Percentiles rank a stretch among this genome's conserved stretches.
phyloP scores from a whole-genome alignment of 2,797 vertebrate species.

The Semaprochilodus insignis region DNA sequence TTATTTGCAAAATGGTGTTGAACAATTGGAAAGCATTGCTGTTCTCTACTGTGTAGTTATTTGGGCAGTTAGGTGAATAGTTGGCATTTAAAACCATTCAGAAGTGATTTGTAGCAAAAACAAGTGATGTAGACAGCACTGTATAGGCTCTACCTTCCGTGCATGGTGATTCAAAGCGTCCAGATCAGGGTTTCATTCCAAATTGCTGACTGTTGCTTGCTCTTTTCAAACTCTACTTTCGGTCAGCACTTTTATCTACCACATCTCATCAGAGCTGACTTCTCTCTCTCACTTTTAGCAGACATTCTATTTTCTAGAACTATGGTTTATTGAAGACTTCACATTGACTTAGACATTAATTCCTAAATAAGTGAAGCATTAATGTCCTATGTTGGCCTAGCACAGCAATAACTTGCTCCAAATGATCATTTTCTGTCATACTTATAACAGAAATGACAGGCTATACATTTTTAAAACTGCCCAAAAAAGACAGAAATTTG shows the following conservation, averaged over 20 bases:
- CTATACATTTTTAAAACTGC: neutral
- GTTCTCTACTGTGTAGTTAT: constrained; percentile 49
- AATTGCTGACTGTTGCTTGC: constrained; percentile 66
- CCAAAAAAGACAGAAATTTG: neutral
- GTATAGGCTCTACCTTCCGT: constrained; percentile 58
- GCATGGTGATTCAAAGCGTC: constrained; percentile 68
- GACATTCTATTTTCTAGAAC: constrained; percentile 73
- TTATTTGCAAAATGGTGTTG: constrained; percentile 15
- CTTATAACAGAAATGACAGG: constrained; percentile 1
- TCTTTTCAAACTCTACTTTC: constrained; percentile 78
- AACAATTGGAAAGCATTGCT: neutral
- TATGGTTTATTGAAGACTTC: constrained; percentile 73
- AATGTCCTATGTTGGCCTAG: constrained; percentile 73
- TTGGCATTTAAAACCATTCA: constrained; percentile 59
- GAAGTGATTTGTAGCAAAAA: constrained; percentile 60
- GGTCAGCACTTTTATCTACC: constrained; percentile 78
- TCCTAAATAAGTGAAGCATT: constrained; percentile 78
- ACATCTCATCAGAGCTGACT: constrained; percentile 77
- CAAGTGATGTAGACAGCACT: constrained; percentile 63
- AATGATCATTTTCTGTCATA: constrained; percentile 37
- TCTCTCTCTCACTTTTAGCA: constrained; percentile 68
- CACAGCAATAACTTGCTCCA: constrained; percentile 65
- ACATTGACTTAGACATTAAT: constrained; percentile 73
- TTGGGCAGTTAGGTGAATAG: constrained; percentile 53
- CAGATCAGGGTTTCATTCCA: constrained; percentile 62